Base-by-base conservation (phyloP, 2,888 invertebrate species). In the Malachius bipustulatus region DNA sequence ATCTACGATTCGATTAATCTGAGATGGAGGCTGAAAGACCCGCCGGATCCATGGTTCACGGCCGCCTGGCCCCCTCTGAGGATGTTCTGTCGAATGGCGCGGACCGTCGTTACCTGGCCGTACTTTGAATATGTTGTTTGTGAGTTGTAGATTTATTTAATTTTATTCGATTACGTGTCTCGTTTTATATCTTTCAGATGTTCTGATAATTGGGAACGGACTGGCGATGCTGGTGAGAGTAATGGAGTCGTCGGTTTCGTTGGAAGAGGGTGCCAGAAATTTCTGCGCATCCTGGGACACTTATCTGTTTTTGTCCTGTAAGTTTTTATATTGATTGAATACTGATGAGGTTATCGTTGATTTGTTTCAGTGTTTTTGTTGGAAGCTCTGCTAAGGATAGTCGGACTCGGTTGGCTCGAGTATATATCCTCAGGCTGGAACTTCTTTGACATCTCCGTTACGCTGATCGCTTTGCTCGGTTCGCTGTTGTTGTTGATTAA, bases 391-490 rank as follows among this genome's bases (percentile, higher is more conserved):
- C 62, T 83, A 2, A 80, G 83, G 49, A 73, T 84, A 47, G 63
- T 82, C 51, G 82, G 81, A 1, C 62, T 77, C 24, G 88, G 88
- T 2, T 68, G 79, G 45, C 55, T 63, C 3, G 71, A 73, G 40
- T 88, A 88, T 56, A 70, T 85, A 39, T 73, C 75, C 42, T 82
- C 82, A 27, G 85, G 85, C 1, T 89, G 89, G 89, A 88, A 89
- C 59, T 70, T 82, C 47, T 88, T 79, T 57, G 87, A 84, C 57
- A 59, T 82, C 31, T 66, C 71, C 35, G 78, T 79, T 3, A 80
- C 82, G 1, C 50, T 82, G 43, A 65, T 75, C 44, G 76, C 77
- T 1, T 54, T 81, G 4, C 60, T 76, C 40, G 83, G 83, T 0
- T 73, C 81, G 0, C 67, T 78, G 35, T 62, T 75, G 30, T 69